These are phyloP conservation scores for Plagodis dolabraria DNA, from an alignment of 2,888 invertebrate genomes.

Conservation along the genomic window DNA sequence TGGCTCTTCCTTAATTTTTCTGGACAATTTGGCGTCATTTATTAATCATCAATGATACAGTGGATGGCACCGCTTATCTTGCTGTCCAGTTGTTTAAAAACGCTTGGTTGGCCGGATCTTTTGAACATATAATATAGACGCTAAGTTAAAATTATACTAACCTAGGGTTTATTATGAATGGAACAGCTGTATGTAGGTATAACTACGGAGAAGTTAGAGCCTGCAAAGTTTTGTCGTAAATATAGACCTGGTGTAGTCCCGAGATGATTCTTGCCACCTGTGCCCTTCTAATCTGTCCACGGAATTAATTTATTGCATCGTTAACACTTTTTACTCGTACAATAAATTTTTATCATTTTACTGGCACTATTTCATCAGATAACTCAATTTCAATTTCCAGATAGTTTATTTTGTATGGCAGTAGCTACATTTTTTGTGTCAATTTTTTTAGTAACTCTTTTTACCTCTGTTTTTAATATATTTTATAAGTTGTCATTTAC, in stretches of 20 bases:
- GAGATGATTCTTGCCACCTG: conserved; percentile 56
- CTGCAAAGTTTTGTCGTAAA: conserved; percentile 59
- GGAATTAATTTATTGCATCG: conserved; percentile 27
- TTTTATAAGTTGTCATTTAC: no score
- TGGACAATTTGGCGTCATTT: no score
- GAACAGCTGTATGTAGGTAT: conserved; percentile 38
- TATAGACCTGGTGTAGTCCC: conserved; percentile 42
- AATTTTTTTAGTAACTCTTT: no score
- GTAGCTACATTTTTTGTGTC: no score
- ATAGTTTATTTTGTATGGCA: no score
- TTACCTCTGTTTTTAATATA: no score
- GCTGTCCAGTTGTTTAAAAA: background rate
- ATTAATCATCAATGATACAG: no score
- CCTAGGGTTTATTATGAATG: conserved; percentile 51
- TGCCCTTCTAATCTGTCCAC: conserved; percentile 40
- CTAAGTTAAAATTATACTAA: conserved; percentile 46
- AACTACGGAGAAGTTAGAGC: conserved; percentile 27
- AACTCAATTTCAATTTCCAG: no score
- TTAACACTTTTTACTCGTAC: background rate
- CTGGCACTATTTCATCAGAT: no score
- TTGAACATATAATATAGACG: conserved; percentile 1
- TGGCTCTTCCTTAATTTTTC: no score
- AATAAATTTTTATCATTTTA: background rate
- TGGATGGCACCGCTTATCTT: no score
- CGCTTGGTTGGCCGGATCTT: background rate